Evolutionary conservation across 1,140 invertebrate genomes (phyloP).

Genomic region (Drosophila bifasciata): DNA sequence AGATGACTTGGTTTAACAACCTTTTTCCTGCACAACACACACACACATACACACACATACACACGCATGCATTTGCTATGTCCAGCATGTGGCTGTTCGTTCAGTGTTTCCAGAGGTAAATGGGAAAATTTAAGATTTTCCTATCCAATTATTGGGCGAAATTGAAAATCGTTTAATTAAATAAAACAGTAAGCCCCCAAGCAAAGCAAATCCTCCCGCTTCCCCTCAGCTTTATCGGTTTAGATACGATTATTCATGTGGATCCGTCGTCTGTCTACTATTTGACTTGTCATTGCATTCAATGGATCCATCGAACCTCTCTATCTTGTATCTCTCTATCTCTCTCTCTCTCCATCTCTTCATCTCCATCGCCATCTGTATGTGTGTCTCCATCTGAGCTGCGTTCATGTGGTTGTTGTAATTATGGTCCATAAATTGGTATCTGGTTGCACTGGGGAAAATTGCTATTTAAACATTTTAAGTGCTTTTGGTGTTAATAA

Average conservation of each 20-base stretch:
- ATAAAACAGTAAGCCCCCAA: slow-evolving; percentile 5
- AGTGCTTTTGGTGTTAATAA: slow-evolving; percentile 75
- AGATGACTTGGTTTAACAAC: slow-evolving; percentile 40
- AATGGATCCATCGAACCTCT: not conserved
- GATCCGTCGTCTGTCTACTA: slow-evolving; percentile 20
- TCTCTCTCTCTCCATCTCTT: not conserved
- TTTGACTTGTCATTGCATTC: slow-evolving; percentile 52
- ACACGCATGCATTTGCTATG: no score
- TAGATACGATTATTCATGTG: slow-evolving; percentile 30
- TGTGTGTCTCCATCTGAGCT: not conserved
- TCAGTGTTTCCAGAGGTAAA: no score
- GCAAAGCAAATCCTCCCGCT: slow-evolving; percentile 2
- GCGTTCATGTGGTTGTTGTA: slow-evolving; percentile 46
- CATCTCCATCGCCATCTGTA: not conserved
- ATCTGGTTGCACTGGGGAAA: slow-evolving; percentile 26
- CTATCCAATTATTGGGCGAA: slow-evolving; percentile 49
- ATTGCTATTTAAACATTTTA: slow-evolving; percentile 76
- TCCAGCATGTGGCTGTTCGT: no score
- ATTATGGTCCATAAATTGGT: slow-evolving; percentile 56
- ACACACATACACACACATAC: not conserved
- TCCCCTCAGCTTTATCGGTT: slow-evolving; percentile 7
- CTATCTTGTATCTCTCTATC: not conserved
- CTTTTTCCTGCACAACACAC: not conserved
- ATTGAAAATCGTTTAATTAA: slow-evolving; percentile 63
- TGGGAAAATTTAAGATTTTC: slow-evolving; percentile 37